Evolutionary conservation across 2,888 invertebrate species (phyloP), one percentile per base, ranked within the genome.

Genomic region (Myathropa florea): DNA sequence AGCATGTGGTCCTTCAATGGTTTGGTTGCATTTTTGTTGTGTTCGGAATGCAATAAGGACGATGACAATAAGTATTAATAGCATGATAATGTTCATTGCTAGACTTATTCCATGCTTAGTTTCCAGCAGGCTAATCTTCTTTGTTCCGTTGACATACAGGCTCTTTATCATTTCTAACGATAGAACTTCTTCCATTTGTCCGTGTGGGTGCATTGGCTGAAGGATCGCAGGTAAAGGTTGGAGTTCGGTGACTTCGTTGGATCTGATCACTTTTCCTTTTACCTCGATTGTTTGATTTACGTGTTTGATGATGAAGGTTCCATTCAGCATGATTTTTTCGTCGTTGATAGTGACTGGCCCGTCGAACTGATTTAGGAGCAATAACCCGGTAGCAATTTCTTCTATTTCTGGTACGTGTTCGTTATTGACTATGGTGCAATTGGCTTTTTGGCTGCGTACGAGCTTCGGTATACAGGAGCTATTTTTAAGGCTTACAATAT

Each of bases 401-500:
- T 63, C 63, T 30, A 30, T 12, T 10, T 33, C 63, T 30, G 63
- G n/a, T n/a, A n/a, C n/a, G n/a, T n/a, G n/a, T n/a, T 59, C 59
- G 23, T 59, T 59, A 21, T 59, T 59, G 59, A 59, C n/a, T 4
- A 59, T 59, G 23, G 59, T 12, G 46, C 46, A 46, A 12, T 12
- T 4, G 3, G 46, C 46, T 3, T 46, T n/a, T 26, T 24, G 1
- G 28, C n/a, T n/a, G n/a, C n/a, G n/a, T n/a, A n/a, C n/a, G n/a
- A n/a, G n/a, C n/a, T n/a, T n/a, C 73, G 73, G 6, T 24, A 39
- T 23, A 75, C 23, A 21, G 67, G 30, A 26, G 61, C 75, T 67
- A 30, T 80, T 65, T 28, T n/a, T n/a, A n/a, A n/a, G n/a, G n/a
- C n/a, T n/a, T n/a, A n/a, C n/a, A n/a, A n/a, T n/a, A n/a, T n/a